phyloP scores from a whole-genome alignment of 2,888 invertebrate species.

The Phorcus lineatus region DNA sequence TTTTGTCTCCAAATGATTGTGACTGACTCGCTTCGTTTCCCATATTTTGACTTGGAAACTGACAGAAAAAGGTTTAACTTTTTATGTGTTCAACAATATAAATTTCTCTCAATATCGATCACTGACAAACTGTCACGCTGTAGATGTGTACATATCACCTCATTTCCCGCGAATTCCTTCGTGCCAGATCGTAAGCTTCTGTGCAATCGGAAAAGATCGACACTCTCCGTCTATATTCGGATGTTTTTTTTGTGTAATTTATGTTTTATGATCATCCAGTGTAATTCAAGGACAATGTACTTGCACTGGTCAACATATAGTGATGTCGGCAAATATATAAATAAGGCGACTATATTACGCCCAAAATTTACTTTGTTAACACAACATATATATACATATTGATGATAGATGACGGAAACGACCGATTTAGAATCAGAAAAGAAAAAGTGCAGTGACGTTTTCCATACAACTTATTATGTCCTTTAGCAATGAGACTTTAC shows the following conservation, averaged over 20 bases:
- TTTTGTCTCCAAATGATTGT: constrained; percentile 27
- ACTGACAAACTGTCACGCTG: not conserved
- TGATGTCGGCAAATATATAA: too few species aligned
- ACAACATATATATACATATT: not conserved
- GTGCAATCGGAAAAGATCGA: not conserved
- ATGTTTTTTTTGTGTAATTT: too few species aligned
- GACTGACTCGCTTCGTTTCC: constrained; percentile 44
- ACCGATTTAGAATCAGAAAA: constrained; percentile 2
- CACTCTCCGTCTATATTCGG: too few species aligned
- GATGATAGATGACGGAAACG: not conserved
- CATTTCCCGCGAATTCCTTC: constrained; percentile 10
- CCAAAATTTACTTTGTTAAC: too few species aligned
- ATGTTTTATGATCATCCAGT: too few species aligned
- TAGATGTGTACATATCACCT: not conserved
- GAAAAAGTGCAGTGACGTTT: not conserved
- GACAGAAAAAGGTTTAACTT: not conserved
- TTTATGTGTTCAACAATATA: not conserved
- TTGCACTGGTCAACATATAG: too few species aligned
- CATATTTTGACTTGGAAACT: constrained; percentile 26
- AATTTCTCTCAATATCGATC: not conserved
- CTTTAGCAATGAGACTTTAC: too few species aligned
- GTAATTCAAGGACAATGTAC: too few species aligned
- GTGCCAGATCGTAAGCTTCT: not conserved
- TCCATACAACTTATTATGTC: not conserved
- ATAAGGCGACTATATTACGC: too few species aligned